Base-by-base conservation (phyloP, 1,140 invertebrate genomes). In the Magallana ariakensis region DNA sequence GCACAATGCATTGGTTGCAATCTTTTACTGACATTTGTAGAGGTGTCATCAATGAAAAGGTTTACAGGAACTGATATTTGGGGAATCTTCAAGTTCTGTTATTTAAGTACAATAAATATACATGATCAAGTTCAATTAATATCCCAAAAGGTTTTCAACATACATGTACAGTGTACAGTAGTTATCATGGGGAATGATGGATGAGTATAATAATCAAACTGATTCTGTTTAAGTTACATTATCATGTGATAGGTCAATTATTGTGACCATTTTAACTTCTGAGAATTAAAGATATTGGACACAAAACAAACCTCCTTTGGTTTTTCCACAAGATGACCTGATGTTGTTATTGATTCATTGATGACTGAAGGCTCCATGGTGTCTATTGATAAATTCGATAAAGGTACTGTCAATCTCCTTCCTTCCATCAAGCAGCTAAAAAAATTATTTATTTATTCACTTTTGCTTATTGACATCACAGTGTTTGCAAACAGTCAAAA, bases 1-100 rank as follows among this genome's bases (percentile, higher is more conserved):
- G 54, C 46, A 54, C 58, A 85, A 70, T 70, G 83, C 58, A 85
- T 33, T 85, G 83, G 58, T 60, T 66, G n/a, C 83, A 58, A 85
- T 85, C 60, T 26, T 13, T 16, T 26, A 54, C 83, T 85, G 26
- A 62, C 66, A 46, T 85, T 57, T 58, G 83, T 66, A n/a, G 83
- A 66, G 11, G 83, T 66, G 53, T 85, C 83, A 85, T 85, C 83
- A 19, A 85, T 13, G 62, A 85, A 85, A 5, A 70, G 26, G 26
- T 85, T 85, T 5, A 85, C 33, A 62, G 58, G 83, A 16, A 66
- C 10, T 58, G 11, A 26, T 7, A 85, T 4, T 53, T 80, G 1
- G n/a, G 70, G 58, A 60, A 60, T 60, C n/a, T 15, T 15, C n/a
- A 6, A n/a, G 15, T 60, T 60, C 58, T 60, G 33, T 8, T 13